Base-by-base conservation (phyloP, 2,797 vertebrate genomes). In the Pangasius larnaudii region DNA sequence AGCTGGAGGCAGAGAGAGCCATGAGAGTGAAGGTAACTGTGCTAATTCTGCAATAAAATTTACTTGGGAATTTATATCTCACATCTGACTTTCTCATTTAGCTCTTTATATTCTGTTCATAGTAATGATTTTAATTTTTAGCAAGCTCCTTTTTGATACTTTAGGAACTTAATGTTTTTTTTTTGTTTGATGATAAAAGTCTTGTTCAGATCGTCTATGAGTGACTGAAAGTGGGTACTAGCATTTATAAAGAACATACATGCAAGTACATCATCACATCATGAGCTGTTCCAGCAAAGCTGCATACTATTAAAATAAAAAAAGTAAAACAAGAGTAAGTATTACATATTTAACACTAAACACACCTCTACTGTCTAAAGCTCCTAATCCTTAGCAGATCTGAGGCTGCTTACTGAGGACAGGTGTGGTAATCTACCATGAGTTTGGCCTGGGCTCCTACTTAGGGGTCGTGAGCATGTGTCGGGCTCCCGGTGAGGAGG, bases 1-100 rank as follows among this genome's bases (percentile, higher is more conserved):
- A 97, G 90, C 93, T 97, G 92, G 97, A 97, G 84, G 94, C 96
- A 0, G 96, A 97, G 92, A 93, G 95, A 58, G 87, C 90, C 91
- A 95, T 96, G 84, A 94, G 96, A 90, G 90, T 93, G 27, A 97
- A 97, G 96, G 96, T 97, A 95, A 59, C 49, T 42, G 58, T 5
- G n/a, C 49, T 16, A 56, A 49, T 51, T 82, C 19, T 53, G 19
- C 14, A 33, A 42, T 24, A 58, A 30, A n/a, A 78, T 16, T 18
- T 53, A 27, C 42, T n/a, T 75, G 42, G 6, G 27, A 13, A 51
- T n/a, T 75, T 51, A 16, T 30, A 51, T 77, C 49, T 53, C 46
- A 19, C 2, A 77, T 79, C 3, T 22, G n/a, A 79, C 16, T 4
- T 56, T 65, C 6, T 75, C 22, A 13, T 84, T n/a, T 39, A 72